Percentiles rank a stretch among this genome's conserved stretches.
These are phyloP conservation scores for Guaruba guarouba DNA, from an alignment of 2,113 vertebrate genomes.

Conservation along the genomic window DNA sequence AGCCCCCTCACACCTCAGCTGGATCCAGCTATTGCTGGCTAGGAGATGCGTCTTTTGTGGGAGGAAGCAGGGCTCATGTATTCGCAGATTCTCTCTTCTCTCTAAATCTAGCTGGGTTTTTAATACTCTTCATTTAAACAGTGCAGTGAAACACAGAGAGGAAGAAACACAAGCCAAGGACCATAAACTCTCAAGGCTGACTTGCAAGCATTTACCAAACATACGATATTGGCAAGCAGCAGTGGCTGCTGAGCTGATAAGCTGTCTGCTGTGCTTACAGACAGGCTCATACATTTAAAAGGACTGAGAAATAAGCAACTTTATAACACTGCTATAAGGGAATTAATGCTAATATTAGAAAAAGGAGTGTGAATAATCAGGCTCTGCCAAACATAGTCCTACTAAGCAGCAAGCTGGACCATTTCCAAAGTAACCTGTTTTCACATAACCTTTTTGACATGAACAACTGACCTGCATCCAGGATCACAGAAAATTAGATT, in stretches of 20 bases:
- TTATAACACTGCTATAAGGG: not conserved
- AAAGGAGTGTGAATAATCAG: not conserved
- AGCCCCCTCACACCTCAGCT: not conserved
- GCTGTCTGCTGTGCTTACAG: not conserved
- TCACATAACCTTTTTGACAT: not conserved
- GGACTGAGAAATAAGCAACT: slow-evolving; percentile 4
- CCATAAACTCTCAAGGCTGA: not conserved
- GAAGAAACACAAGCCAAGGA: not conserved
- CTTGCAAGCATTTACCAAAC: not conserved
- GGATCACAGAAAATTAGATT: not conserved
- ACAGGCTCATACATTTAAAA: not conserved
- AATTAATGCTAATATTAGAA: slow-evolving; percentile 14
- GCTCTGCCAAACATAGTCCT: not conserved
- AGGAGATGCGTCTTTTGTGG: not conserved
- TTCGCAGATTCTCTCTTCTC: not conserved
- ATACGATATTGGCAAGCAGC: not conserved
- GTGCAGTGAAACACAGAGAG: not conserved
- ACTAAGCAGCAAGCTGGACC: not conserved
- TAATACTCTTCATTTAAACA: not conserved
- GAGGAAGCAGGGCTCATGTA: not conserved
- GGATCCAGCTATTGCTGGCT: not conserved
- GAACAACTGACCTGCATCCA: not conserved
- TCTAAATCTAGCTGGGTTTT: not conserved
- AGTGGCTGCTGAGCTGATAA: not conserved
- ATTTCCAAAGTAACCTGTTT: not conserved